A percentile compares a stretch with the other conserved stretches of the same genome.
Evolutionary conservation across 2,888 invertebrate species (phyloP).

Genomic region (Scaeva pyrastri): DNA sequence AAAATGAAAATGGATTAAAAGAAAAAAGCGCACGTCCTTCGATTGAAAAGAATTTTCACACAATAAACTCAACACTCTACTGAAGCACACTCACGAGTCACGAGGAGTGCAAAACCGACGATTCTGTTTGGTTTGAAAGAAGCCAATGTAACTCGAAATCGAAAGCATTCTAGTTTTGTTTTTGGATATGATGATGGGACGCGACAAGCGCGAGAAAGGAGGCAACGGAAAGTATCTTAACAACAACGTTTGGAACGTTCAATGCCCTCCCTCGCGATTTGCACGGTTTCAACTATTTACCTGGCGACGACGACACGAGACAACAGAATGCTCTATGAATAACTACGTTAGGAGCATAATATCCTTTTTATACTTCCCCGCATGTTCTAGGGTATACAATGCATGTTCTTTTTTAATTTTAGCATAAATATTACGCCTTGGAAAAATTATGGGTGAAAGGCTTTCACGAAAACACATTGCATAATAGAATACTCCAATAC

Average conservation of each 20-base stretch:
- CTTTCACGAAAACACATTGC: no score
- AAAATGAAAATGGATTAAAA: background rate
- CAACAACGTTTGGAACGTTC: conserved; percentile 69
- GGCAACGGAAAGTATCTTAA: conserved; percentile 56
- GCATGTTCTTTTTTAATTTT: no score
- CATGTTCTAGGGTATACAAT: background rate
- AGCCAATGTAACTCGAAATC: conserved; percentile 36
- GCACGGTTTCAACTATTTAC: conserved; percentile 50
- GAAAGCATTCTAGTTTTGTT: conserved; percentile 57
- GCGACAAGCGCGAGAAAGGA: conserved; percentile 16
- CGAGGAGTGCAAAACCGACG: conserved; percentile 1
- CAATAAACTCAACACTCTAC: conserved; percentile 53
- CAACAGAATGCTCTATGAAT: conserved; percentile 57
- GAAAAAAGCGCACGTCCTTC: conserved; percentile 38
- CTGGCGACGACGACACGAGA: conserved; percentile 66
- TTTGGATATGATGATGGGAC: conserved; percentile 26
- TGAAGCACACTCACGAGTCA: conserved; percentile 16
- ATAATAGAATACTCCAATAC: no score
- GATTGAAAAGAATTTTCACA: conserved; percentile 58
- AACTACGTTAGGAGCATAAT: conserved; percentile 37
- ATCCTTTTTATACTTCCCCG: conserved; percentile 26
- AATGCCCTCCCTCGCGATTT: conserved; percentile 73
- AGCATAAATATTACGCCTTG: no score
- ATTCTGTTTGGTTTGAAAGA: conserved; percentile 28
- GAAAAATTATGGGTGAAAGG: no score